phyloP scores from a whole-genome alignment of 2,113 vertebrate genomes.

The Corythornis cristatus region DNA sequence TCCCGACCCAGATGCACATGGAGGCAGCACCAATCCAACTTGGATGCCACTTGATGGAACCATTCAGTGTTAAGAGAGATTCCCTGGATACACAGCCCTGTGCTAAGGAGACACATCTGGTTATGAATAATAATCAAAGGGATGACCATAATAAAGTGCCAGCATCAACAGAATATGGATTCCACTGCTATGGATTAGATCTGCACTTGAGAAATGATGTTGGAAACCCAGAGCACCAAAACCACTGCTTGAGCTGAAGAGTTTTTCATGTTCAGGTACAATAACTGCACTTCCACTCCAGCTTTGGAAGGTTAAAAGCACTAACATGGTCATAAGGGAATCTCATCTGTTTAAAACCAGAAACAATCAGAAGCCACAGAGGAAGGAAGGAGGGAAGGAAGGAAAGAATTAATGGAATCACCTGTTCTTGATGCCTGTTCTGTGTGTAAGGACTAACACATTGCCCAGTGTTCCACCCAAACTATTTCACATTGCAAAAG shows the following conservation, averaged over 20 bases:
- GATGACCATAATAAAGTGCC: neutral
- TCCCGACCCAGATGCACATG: fast-evolving
- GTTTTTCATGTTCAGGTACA: neutral
- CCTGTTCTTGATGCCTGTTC: neutral
- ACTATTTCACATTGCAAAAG: neutral
- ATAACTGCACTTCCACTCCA: neutral
- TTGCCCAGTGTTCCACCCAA: neutral
- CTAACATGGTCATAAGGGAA: neutral
- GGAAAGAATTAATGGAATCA: neutral
- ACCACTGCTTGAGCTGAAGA: neutral
- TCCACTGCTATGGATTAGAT: neutral
- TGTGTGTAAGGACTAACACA: neutral
- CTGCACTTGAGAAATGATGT: neutral
- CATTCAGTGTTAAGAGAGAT: neutral
- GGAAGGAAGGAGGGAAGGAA: neutral
- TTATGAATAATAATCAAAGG: neutral
- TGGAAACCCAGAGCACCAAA: neutral
- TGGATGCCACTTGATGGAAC: neutral
- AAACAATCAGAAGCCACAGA: neutral
- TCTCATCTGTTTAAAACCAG: neutral
- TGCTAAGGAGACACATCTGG: neutral
- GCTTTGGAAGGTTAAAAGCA: neutral
- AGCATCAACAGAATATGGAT: neutral
- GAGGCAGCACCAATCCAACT: neutral
- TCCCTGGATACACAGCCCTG: neutral